Percentiles rank a stretch among this genome's conserved stretches.
These are phyloP conservation scores for Poeciliopsis presidionis DNA, from an alignment of 2,797 vertebrate genomes.

Conservation along the genomic window DNA sequence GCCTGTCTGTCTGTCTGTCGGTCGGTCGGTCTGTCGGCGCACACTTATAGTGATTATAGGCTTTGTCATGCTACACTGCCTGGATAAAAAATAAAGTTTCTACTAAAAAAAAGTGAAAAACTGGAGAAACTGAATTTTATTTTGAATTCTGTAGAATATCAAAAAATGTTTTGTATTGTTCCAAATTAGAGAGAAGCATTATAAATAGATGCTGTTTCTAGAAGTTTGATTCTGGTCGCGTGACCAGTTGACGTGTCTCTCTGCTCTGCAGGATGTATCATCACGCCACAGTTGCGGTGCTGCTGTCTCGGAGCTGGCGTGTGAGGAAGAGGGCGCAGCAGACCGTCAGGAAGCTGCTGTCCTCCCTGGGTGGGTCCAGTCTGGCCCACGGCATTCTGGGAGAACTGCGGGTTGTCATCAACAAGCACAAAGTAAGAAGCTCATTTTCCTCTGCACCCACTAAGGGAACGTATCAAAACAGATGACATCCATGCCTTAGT, in stretches of 20 bases:
- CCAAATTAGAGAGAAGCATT: no score
- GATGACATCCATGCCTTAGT: not conserved
- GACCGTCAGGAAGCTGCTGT: constrained; percentile 88
- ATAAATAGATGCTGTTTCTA: no score
- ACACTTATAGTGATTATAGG: not conserved
- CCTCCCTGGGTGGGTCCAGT: constrained; percentile 86
- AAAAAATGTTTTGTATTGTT: not conserved
- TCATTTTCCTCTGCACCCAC: not conserved
- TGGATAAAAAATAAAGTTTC: not conserved
- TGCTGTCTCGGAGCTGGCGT: constrained; percentile 89
- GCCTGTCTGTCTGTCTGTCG: constrained; percentile 52
- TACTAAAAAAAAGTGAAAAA: no score
- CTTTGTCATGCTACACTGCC: not conserved
- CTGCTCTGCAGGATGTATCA: constrained; percentile 87
- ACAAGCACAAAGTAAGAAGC: constrained; percentile 88
- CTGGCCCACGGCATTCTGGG: constrained; percentile 90
- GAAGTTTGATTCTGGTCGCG: no score
- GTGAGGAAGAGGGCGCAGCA: constrained; percentile 92
- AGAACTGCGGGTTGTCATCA: constrained; percentile 87
- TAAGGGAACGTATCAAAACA: not conserved
- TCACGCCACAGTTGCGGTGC: constrained; percentile 82
- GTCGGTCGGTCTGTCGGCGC: no score
- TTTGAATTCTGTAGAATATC: not conserved
- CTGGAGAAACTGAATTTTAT: not conserved
- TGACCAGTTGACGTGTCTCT: no score